Evolutionary conservation across 92 coral and sea anemone species (phyloP).

Genomic region (Epizoanthus ramosus): DNA sequence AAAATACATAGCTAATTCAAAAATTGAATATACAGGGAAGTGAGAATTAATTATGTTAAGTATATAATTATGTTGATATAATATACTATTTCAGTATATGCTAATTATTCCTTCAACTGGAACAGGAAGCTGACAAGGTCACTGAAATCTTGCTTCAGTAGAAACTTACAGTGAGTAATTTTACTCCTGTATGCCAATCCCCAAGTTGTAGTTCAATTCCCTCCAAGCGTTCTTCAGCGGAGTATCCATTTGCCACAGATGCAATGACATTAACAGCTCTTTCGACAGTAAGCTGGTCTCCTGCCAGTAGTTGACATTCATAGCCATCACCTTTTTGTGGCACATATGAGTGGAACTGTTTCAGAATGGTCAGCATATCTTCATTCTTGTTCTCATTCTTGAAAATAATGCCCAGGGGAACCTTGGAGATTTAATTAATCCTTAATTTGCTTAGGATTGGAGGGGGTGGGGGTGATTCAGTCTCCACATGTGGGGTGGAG

Average conservation of each 20-base stretch:
- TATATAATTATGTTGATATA: not conserved
- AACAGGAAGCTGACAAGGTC: not conserved
- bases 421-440: constrained; percentile 22
- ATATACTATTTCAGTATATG: not conserved
- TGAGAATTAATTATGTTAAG: no score
- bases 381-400: constrained; percentile 58
- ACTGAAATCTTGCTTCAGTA: not conserved
- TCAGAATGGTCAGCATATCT: constrained; percentile 58
- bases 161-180: constrained; percentile 51
- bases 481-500: not conserved
- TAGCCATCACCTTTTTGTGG: constrained; percentile 26
- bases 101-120: not conserved
- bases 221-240: constrained; percentile 60
- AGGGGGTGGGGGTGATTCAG: not conserved
- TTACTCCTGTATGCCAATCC: constrained; percentile 63
- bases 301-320: constrained; percentile 46
- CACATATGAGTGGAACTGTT: constrained; percentile 53
- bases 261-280: constrained; percentile 49
- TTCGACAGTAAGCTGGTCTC: constrained; percentile 55
- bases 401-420: constrained; percentile 49
- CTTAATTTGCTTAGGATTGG: no score
- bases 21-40: no score
- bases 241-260: constrained; percentile 54
- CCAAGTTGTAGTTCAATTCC: constrained; percentile 56
- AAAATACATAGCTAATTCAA: no score